Conservation (phyloP, 2,888 invertebrate genomes). For the Idaea dimidiata region DNA sequence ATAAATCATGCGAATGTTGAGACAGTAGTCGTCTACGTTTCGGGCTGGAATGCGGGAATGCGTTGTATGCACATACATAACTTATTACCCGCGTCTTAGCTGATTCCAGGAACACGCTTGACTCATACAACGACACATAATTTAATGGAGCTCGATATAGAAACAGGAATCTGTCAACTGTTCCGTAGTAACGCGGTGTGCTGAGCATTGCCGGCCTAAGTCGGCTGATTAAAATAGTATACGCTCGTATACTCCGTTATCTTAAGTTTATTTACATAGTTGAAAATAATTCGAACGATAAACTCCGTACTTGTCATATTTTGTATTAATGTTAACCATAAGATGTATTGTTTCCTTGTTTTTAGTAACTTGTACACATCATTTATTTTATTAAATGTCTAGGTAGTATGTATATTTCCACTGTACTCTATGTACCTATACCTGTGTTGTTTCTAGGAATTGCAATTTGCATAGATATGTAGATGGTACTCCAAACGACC, state of each 20-base stretch:
- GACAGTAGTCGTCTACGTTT: constrained; percentile 43
- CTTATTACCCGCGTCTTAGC: constrained; percentile 36
- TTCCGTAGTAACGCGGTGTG: constrained; percentile 24
- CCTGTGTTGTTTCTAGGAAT: not conserved
- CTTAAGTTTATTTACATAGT: not conserved
- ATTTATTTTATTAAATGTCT: not conserved
- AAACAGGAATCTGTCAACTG: constrained; percentile 48
- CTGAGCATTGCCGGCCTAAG: constrained; percentile 2
- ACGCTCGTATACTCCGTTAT: not conserved
- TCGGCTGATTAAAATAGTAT: constrained; percentile 11
- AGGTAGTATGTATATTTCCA: not conserved
- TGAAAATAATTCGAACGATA: not conserved
- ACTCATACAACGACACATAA: constrained; percentile 57
- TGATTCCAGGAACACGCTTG: constrained; percentile 58
- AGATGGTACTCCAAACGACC: constrained; percentile 40
- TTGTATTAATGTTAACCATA: not conserved
- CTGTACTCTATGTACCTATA: not conserved
- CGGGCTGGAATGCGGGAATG: constrained; percentile 42
- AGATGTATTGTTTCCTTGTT: too few relatives aligned
- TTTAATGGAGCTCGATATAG: constrained; percentile 57
- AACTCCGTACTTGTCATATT: not conserved
- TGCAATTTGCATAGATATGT: constrained; percentile 5
- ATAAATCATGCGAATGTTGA: constrained; percentile 27
- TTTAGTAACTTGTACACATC: too few relatives aligned
- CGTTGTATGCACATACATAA: constrained; percentile 33